Evolutionary conservation across 2,888 invertebrate species (phyloP), one percentile per base, ranked within the genome.

Genomic region (Drosophila greeni): DNA sequence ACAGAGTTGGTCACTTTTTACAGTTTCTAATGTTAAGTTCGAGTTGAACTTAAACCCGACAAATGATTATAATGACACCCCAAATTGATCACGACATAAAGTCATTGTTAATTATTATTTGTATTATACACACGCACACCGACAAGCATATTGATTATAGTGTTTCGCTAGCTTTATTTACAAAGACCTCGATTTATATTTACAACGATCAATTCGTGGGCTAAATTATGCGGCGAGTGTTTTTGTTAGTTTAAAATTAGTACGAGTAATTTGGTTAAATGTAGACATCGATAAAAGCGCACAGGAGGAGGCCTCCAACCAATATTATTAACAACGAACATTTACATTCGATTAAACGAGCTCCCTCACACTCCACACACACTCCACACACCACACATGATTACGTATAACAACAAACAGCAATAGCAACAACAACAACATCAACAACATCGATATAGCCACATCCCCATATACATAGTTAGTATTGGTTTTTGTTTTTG

Each of bases 381-480:
- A 26, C 29, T 11, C 29, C 5, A 62, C 16, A 51, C 62, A 54
- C 42, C 62, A 57, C 42, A 60, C 58, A 39, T 37, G 31, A 48
- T 31, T 55, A 62, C 36, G 52, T 33, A 52, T 29, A 65, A 66
- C 55, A 65, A 57, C 66, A 69, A 71, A 67, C 64, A 75, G 64
- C 59, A 71, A 66, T 64, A 70, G 52, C 66, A 72, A 73, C 42
- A 61, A 73, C 42, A 61, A 61, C 72, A 83, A 71, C 66, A 83
- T 81, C 78, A 77, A 76, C 80, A 80, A 76, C 80, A 76, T 76
- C 66, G 67, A 80, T 70, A 82, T 70, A 82, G 66, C 82, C 76
- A 75, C 57, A 49, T 34, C 60, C 52, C 52, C 59, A 70, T 59
- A 45, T 58, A 42, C 58, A 43, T 57, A 26, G 43, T 52, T 68